These are phyloP conservation scores for Nothobranchius furzeri DNA, from an alignment of 2,113 vertebrate genomes.

Conservation along the genomic window DNA sequence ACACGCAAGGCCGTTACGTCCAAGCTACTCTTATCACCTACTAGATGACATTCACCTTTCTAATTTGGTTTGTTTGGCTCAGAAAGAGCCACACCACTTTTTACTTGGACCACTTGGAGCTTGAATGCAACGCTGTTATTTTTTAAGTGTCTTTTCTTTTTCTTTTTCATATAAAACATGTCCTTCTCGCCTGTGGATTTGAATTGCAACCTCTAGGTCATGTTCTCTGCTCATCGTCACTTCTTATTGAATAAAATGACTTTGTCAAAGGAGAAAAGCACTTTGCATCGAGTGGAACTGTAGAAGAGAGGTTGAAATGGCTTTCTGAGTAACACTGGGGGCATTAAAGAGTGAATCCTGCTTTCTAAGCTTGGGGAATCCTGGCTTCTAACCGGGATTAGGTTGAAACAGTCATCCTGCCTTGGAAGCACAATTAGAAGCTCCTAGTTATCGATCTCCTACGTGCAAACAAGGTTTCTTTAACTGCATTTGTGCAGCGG, in stretches of 20 bases:
- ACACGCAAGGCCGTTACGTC: neutral
- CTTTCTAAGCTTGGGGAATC: slow-evolving; percentile 59
- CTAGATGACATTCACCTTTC: neutral
- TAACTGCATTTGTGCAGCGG: neutral
- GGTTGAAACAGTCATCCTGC: slow-evolving; percentile 52
- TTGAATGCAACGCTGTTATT: neutral
- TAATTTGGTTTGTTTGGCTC: neutral
- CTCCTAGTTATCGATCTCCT: slow-evolving; percentile 44
- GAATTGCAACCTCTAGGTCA: slow-evolving; percentile 34
- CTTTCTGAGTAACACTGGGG: slow-evolving; percentile 47
- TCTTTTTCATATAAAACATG: slow-evolving; percentile 10
- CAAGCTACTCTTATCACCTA: neutral
- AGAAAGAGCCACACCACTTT: neutral
- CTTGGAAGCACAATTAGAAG: slow-evolving; percentile 73
- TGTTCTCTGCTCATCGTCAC: slow-evolving; percentile 35
- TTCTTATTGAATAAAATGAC: slow-evolving; percentile 43
- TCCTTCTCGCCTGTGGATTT: slow-evolving; percentile 26
- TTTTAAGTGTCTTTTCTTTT: slow-evolving; percentile 2
- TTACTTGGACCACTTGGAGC: neutral
- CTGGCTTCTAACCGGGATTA: slow-evolving; percentile 71
- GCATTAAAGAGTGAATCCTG: slow-evolving; percentile 63
- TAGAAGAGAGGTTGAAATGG: slow-evolving; percentile 51
- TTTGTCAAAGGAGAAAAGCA: slow-evolving; percentile 31
- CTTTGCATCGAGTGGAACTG: slow-evolving; percentile 46
- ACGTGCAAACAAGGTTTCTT: slow-evolving; percentile 14